Conservation (phyloP, 1,140 invertebrate genomes). For the Macrobrachium nipponense region DNA sequence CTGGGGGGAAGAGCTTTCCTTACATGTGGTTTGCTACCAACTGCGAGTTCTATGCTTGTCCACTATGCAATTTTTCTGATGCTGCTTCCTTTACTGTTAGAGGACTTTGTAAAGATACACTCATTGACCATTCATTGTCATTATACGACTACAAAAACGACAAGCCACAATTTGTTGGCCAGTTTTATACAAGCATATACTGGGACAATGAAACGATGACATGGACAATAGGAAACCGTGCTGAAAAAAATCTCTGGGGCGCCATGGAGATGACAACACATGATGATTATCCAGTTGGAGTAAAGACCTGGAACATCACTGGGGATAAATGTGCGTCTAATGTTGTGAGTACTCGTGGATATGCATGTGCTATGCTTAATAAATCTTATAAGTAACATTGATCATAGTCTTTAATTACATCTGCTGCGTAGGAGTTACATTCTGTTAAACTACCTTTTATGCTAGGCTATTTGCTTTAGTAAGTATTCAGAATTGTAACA, state of each 20-base stretch:
- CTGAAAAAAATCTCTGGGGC: neutral
- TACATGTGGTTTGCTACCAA: neutral
- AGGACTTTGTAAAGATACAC: constrained; percentile 9
- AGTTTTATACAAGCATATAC: constrained; percentile 1
- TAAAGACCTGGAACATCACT: neutral
- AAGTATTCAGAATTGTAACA: no score
- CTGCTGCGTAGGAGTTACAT: no score
- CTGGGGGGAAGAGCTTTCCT: neutral
- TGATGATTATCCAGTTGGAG: neutral
- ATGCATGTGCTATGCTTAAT: neutral
- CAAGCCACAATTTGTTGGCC: constrained; percentile 9
- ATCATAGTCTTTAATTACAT: neutral
- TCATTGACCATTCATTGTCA: constrained; percentile 7
- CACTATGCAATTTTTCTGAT: constrained; percentile 14
- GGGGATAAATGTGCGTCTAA: neutral
- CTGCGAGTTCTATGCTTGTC: constrained; percentile 4
- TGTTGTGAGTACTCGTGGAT: neutral
- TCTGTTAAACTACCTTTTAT: no score
- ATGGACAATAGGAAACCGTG: neutral
- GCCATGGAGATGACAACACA: no score
- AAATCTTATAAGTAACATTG: no score
- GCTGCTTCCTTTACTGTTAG: constrained; percentile 2
- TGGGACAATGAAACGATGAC: neutral
- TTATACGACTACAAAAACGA: constrained; percentile 11
- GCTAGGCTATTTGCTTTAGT: no score